phyloP scores from a whole-genome alignment of 2,113 vertebrate species.

The Prolemur simus region DNA sequence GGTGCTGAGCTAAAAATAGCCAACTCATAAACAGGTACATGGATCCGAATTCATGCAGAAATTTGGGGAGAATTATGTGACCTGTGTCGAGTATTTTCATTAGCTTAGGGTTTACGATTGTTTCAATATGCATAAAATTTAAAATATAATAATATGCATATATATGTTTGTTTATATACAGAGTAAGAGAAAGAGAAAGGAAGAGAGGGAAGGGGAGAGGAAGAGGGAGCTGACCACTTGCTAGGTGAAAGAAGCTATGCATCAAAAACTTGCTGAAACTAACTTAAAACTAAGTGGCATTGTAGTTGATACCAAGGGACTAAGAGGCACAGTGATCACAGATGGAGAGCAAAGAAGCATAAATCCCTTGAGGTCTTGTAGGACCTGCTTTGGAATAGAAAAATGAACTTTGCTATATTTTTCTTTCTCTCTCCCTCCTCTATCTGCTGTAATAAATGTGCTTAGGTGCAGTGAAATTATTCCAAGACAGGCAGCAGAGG shows the following conservation, averaged over 20 bases:
- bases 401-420: constrained; percentile 36
- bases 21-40: neutral
- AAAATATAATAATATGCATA: neutral
- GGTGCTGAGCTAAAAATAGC: neutral
- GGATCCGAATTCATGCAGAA: neutral
- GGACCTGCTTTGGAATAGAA: constrained; percentile 13
- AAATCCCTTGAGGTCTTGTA: neutral
- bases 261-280: constrained; percentile 43
- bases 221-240: neutral
- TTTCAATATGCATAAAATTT: neutral
- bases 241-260: neutral
- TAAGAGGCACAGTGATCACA: neutral
- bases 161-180: neutral
- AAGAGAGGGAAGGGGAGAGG: neutral
- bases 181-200: neutral
- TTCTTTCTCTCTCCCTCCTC: neutral
- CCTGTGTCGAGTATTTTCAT: neutral
- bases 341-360: neutral
- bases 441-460: constrained; percentile 33
- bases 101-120: neutral
- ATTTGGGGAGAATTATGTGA: neutral
- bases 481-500: neutral
- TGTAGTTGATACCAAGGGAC: neutral
- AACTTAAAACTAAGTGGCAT: constrained; percentile 20
- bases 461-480: constrained; percentile 49